These are phyloP conservation scores for Drosophila murphyi DNA, from an alignment of 1,140 invertebrate species.

Conservation along the genomic window DNA sequence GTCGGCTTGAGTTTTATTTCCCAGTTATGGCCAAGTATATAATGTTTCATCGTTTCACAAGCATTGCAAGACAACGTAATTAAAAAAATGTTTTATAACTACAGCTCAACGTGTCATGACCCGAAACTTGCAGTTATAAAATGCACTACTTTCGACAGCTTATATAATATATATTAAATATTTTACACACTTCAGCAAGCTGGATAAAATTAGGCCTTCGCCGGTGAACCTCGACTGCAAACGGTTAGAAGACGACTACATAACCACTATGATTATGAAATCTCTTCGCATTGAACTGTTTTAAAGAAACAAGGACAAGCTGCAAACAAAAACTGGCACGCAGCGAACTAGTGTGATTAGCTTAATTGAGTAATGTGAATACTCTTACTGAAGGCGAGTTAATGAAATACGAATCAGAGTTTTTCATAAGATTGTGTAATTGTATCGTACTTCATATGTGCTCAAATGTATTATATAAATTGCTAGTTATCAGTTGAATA, in stretches of 20 bases:
- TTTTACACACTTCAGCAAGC: conserved; percentile 2
- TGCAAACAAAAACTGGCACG: conserved; percentile 13
- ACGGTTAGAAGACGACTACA: conserved; percentile 29
- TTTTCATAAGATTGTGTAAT: too few relatives aligned
- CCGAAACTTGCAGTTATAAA: conserved; percentile 18
- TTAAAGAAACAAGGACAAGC: background rate
- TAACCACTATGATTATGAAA: conserved; percentile 38
- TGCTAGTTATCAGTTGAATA: too few relatives aligned
- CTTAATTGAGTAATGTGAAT: too few relatives aligned
- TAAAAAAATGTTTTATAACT: conserved; percentile 3
- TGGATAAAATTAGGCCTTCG: conserved; percentile 2
- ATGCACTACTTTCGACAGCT: conserved; percentile 23
- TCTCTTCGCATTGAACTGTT: conserved; percentile 28
- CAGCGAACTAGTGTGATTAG: too few relatives aligned
- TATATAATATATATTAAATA: conserved; percentile 9
- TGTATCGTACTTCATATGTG: too few relatives aligned
- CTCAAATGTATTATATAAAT: too few relatives aligned
- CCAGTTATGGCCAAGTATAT: background rate
- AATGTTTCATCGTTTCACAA: background rate
- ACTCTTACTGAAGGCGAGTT: too few relatives aligned
- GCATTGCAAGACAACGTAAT: conserved; percentile 5
- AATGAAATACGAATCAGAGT: too few relatives aligned
- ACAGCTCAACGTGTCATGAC: conserved; percentile 1
- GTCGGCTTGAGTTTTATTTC: background rate
- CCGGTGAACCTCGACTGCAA: conserved; percentile 23